Evolutionary conservation across 2,113 vertebrate genomes (phyloP), one percentile per base, ranked within the genome.

Genomic region (Maccullochella peelii): DNA sequence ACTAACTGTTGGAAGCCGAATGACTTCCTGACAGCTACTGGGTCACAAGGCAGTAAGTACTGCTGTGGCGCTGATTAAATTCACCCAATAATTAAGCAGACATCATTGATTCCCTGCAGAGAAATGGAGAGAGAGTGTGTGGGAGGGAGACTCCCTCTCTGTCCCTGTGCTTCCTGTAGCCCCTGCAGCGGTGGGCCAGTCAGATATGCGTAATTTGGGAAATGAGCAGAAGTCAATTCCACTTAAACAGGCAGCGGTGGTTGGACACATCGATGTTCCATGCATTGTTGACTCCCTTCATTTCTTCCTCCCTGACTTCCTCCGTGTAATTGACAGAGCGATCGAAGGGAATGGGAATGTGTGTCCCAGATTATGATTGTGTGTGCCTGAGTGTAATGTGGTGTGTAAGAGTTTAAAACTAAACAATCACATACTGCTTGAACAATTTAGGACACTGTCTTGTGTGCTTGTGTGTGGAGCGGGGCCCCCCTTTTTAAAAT

Each of bases 31-130:
- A 95, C 92, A 88, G 92, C 91, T 90, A 83, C 82, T 79, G 91
- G 94, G 90, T 94, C 93, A 93, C 90, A 87, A 88, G 88, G 89
- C 89, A 94, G 92, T 95, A 94, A 93, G 93, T 93, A 95, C 92
- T 91, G 92, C 93, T 89, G 93, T 88, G 92, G 75, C 30, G 70
- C 91, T 95, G 94, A 96, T 95, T 96, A 93, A 93, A 94, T 95
- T 95, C 91, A 90, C 88, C 91, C 94, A 95, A 93, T 95, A 95
- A 96, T 95, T 96, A 95, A 95, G 93, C 95, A 94, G 95, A 95
- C 93, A 92, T 90, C 92, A 96, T 96, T 94, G 96, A 96, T 96
- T 95, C 93, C 92, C 91, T 70, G 77, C 85, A 84, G 91, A 94
- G 92, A 92, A 88, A 92, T 49, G 78, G 86, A 79, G 85, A 77